phyloP scores from a whole-genome alignment of 2,888 invertebrate species.

The Lithosia quadra region DNA sequence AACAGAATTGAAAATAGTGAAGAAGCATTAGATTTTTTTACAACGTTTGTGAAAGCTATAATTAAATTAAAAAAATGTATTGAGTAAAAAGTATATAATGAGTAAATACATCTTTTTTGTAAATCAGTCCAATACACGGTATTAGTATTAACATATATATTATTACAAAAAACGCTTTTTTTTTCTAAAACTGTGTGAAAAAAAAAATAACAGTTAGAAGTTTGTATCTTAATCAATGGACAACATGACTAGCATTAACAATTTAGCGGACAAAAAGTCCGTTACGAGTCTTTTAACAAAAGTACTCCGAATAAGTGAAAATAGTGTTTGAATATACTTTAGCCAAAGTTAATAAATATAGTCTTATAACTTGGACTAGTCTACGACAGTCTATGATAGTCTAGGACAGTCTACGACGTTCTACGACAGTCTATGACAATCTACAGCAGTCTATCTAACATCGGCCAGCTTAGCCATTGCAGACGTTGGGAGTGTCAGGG shows the following conservation, averaged over 20 bases:
- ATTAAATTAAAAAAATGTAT: background rate
- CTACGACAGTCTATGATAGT: too few species aligned
- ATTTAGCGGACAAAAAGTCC: background rate
- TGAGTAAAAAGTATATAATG: background rate
- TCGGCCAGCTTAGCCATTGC: background rate
- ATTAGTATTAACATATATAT: slow-evolving; percentile 37
- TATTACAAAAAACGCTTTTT: background rate
- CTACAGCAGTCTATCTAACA: too few species aligned
- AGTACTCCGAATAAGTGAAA: background rate
- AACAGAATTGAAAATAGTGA: background rate
- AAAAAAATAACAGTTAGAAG: background rate
- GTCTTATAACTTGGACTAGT: too few species aligned
- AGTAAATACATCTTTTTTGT: slow-evolving; percentile 7
- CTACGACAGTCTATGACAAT: too few species aligned
- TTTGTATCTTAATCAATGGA: background rate
- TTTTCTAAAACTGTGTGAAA: background rate
- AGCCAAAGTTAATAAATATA: background rate
- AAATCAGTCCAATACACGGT: slow-evolving; percentile 59
- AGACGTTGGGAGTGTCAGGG: too few species aligned
- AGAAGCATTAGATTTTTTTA: background rate
- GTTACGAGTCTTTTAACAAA: too few species aligned
- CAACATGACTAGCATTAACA: background rate
- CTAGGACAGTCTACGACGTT: too few species aligned
- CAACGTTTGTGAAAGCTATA: background rate
- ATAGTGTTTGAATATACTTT: background rate